Evolutionary conservation across 2,888 invertebrate genomes (phyloP).

Genomic region (Acrocera orbiculus): DNA sequence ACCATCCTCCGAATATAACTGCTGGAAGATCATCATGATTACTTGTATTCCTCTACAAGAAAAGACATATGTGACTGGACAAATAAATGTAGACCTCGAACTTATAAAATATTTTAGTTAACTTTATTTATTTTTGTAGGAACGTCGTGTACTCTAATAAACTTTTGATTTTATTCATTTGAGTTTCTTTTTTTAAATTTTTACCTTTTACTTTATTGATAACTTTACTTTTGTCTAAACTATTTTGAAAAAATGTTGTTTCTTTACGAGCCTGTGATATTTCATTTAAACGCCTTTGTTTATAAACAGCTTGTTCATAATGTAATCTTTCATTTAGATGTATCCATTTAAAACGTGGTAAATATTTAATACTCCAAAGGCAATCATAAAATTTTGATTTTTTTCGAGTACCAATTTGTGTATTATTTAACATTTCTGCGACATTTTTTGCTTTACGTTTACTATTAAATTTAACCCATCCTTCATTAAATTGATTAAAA

Average conservation of each 20-base stretch:
- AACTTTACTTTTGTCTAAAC: conserved; percentile 65
- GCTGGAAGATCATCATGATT: too few species aligned
- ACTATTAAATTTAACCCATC: conserved; percentile 88
- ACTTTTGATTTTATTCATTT: too few species aligned
- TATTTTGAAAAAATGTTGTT: conserved; percentile 67
- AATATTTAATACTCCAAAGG: conserved; percentile 93
- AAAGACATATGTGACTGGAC: too few species aligned
- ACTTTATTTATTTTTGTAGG: too few species aligned
- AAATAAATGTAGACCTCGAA: too few species aligned
- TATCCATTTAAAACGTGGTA: conserved; percentile 89
- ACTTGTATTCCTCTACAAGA: too few species aligned
- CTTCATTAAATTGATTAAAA: conserved; percentile 61
- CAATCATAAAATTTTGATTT: conserved; percentile 74
- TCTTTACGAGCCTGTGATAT: conserved; percentile 84
- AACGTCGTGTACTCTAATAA: too few species aligned
- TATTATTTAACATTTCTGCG: conserved; percentile 69
- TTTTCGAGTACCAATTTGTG: conserved; percentile 67
- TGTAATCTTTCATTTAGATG: conserved; percentile 86
- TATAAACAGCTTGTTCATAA: conserved; percentile 78
- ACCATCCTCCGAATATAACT: too few species aligned
- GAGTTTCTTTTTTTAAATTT: too few species aligned
- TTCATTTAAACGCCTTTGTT: conserved; percentile 71
- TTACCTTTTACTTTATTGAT: too few species aligned
- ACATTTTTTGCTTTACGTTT: conserved; percentile 77
- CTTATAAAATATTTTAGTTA: too few species aligned